A percentile compares a stretch with the other conserved stretches of the same genome.
Conservation (phyloP, 2,888 invertebrate species). For the Cantharis nigra region DNA sequence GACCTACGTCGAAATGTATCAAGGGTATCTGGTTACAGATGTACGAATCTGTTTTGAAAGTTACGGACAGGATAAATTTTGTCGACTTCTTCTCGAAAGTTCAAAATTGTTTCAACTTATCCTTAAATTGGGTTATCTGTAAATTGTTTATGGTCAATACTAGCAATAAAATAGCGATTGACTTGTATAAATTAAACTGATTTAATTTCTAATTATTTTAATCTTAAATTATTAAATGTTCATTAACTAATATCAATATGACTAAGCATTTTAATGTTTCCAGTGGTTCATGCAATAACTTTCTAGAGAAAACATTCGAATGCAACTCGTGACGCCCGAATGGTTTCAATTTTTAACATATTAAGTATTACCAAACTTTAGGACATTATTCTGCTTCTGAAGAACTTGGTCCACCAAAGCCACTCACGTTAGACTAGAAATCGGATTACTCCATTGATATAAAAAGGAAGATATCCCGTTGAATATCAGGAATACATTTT, state of each 20-base stretch:
- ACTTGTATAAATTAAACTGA: not conserved
- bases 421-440: too few species aligned
- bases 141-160: not conserved
- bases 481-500: too few species aligned
- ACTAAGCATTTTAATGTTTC: not conserved
- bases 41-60: not conserved
- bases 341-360: not conserved
- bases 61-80: not conserved
- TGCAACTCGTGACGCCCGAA: not conserved
- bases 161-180: not conserved
- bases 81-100: not conserved
- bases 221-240: not conserved
- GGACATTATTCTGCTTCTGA: not conserved
- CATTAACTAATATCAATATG: not conserved
- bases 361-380: not conserved
- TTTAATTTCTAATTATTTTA: not conserved
- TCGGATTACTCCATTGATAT: too few species aligned
- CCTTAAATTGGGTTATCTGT: not conserved
- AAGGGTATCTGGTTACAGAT: not conserved
- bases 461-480: too few species aligned
- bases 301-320: not conserved
- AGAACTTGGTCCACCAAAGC: too few species aligned
- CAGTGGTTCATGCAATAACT: not conserved
- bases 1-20: not conserved
- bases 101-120: not conserved